Percentiles rank a stretch among this genome's conserved stretches.
Evolutionary conservation across 2,113 vertebrate genomes (phyloP).

Genomic region (Edolisoma coerulescens): DNA sequence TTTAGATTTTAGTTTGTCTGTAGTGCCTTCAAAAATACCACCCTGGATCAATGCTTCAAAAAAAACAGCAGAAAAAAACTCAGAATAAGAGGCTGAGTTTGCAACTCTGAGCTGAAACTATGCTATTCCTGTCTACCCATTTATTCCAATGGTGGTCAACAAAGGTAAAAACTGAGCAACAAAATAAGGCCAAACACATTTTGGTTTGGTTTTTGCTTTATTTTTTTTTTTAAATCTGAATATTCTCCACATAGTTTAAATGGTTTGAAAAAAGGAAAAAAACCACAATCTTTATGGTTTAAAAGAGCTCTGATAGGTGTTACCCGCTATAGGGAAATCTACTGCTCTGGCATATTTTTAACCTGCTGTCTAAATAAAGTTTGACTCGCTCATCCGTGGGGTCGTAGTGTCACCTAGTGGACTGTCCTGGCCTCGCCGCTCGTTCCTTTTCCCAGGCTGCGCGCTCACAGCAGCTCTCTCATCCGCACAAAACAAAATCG

Average conservation of each 20-base stretch:
- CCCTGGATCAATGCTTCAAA: neutral
- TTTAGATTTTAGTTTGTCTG: neutral
- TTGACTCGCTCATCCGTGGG: neutral
- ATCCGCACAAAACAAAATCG: fast-evolving
- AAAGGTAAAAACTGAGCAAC: neutral
- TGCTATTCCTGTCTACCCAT: neutral
- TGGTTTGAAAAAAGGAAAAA: neutral
- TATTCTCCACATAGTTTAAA: neutral
- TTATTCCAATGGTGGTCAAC: neutral
- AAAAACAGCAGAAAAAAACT: neutral
- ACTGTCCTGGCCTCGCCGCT: fast-evolving
- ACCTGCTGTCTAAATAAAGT: neutral
- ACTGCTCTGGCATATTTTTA: neutral
- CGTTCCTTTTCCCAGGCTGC: fast-evolving
- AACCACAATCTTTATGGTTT: fast-evolving
- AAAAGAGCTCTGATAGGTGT: neutral
- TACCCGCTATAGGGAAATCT: neutral
- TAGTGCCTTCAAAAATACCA: neutral
- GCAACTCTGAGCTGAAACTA: neutral
- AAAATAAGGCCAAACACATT: neutral
- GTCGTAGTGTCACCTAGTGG: neutral
- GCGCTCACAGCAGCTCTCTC: fast-evolving
- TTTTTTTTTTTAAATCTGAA: neutral
- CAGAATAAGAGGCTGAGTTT: neutral
- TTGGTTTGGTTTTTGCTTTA: neutral